Conservation (phyloP, 1,140 invertebrate species). For the Ostrea denselamellosa region DNA sequence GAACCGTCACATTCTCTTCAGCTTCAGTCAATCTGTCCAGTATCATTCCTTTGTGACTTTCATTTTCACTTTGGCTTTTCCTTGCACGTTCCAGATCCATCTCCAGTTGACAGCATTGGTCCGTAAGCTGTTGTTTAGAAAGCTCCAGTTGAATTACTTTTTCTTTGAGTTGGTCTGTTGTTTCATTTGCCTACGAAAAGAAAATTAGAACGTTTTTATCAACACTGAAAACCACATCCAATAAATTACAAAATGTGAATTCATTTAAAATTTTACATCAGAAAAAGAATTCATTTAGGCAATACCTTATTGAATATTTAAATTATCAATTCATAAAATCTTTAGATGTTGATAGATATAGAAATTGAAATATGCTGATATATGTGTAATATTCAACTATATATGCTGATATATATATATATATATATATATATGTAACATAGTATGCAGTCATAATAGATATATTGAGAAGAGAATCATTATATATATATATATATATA, state of each 20-base stretch:
- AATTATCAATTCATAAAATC: not conserved
- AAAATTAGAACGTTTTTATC: not conserved
- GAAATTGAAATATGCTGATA: too few relatives aligned
- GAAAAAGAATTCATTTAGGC: too few relatives aligned
- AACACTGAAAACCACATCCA: not conserved
- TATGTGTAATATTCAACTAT: too few relatives aligned
- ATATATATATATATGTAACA: too few relatives aligned
- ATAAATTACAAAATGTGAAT: too few relatives aligned
- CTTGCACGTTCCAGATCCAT: not conserved
- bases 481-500: too few relatives aligned
- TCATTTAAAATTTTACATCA: too few relatives aligned
- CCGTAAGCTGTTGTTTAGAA: not conserved
- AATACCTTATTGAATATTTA: not conserved
- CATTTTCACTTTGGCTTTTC: not conserved
- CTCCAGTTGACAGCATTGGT: not conserved
- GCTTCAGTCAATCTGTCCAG: not conserved
- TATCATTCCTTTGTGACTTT: not conserved
- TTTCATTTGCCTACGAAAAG: not conserved
- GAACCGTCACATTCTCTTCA: not conserved
- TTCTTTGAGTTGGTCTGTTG: not conserved
- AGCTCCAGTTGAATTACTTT: not conserved
- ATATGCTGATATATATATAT: too few relatives aligned
- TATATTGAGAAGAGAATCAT: too few relatives aligned
- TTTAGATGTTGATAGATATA: too few relatives aligned
- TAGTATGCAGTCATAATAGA: too few relatives aligned